Conservation (phyloP, 1,140 invertebrate species). For the Conus ventricosus region DNA sequence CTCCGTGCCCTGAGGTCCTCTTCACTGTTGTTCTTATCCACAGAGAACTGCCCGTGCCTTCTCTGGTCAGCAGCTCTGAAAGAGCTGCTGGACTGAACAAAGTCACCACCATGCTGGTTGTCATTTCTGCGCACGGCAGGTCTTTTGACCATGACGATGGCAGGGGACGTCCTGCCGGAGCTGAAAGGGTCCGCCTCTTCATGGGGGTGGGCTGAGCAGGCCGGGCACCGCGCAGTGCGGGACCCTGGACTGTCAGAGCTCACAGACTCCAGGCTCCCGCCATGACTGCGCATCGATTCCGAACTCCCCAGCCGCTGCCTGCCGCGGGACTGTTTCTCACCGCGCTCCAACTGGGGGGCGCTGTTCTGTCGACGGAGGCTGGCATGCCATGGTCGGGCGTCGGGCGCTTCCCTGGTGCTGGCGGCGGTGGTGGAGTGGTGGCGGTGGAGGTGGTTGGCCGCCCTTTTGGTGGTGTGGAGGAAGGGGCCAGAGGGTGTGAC, state of each 20-base stretch:
- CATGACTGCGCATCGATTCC: not conserved
- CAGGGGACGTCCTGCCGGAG: not conserved
- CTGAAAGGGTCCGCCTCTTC: constrained; percentile 1
- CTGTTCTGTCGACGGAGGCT: constrained; percentile 19
- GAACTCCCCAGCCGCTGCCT: constrained; percentile 12
- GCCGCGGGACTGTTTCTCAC: not conserved
- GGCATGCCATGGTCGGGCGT: not conserved
- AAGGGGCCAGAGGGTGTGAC: not conserved
- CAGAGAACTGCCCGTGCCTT: not conserved
- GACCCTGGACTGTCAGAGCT: constrained; percentile 7
- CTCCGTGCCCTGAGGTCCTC: not conserved
- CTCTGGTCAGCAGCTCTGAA: not conserved
- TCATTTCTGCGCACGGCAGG: not conserved
- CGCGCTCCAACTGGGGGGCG: constrained; percentile 8
- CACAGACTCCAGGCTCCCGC: constrained; percentile 17
- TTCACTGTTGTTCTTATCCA: not conserved
- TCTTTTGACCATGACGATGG: not conserved
- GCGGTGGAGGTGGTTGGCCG: not conserved
- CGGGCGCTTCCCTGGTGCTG: too few species aligned
- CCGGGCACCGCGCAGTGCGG: constrained; percentile 8
- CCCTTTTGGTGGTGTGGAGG: not conserved
- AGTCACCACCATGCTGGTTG: not conserved
- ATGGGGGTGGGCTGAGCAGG: constrained; percentile 6
- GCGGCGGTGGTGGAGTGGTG: not conserved
- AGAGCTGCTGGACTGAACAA: not conserved